Conservation (phyloP, 2,797 vertebrate genomes). For the Lophius americanus region DNA sequence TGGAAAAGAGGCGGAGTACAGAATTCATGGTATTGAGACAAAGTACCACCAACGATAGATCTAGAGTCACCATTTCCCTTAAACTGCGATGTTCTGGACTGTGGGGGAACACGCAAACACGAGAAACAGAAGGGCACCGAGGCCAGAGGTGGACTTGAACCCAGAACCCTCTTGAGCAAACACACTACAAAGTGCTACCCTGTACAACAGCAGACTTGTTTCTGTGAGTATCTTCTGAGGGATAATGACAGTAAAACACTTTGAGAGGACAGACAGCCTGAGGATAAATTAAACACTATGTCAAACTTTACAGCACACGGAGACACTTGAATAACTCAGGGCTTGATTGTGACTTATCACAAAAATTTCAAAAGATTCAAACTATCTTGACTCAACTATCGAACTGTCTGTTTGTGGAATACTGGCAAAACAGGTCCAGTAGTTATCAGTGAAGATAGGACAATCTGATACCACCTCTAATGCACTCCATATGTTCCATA, state of each 20-base stretch:
- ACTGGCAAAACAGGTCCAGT: conserved; percentile 58
- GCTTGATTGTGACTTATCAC: conserved; percentile 9
- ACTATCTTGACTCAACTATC: conserved; percentile 22
- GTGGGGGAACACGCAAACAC: too few species aligned
- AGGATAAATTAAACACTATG: conserved; percentile 6
- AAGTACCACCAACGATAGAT: too few species aligned
- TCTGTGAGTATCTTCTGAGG: conserved; percentile 2
- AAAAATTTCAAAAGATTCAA: conserved; percentile 18
- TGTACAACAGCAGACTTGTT: too few species aligned
- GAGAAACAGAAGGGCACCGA: too few species aligned
- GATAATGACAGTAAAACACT: conserved; percentile 12
- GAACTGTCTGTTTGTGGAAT: conserved; percentile 48
- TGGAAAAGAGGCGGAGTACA: too few species aligned
- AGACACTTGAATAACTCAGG: conserved; percentile 4
- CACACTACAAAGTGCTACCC: too few species aligned
- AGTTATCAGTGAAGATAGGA: conserved; percentile 58
- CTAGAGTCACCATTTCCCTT: too few species aligned
- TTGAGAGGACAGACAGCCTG: neutral
- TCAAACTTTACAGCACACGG: conserved; percentile 15
- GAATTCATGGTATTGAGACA: too few species aligned
- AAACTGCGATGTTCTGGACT: too few species aligned
- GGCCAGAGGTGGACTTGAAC: too few species aligned
- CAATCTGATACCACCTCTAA: conserved; percentile 61
- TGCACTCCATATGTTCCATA: conserved; percentile 62
- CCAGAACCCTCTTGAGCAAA: too few species aligned